A percentile compares a stretch with the other conserved stretches of the same genome.
Conservation (phyloP, 2,888 invertebrate genomes). For the Lepidocyrtinus sp. region DNA sequence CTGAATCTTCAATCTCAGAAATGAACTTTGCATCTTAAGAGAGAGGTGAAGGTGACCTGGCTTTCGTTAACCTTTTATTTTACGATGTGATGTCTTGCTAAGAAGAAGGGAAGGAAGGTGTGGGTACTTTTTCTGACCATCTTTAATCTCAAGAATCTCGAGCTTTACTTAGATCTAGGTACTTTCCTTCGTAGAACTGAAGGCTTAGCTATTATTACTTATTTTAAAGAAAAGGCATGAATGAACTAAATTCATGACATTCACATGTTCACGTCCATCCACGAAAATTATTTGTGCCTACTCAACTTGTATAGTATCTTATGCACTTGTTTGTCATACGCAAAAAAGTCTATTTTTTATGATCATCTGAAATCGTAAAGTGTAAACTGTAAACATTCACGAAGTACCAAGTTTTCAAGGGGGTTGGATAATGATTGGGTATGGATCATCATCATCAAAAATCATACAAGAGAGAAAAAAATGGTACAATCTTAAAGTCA, state of each 20-base stretch:
- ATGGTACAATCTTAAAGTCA: too few species aligned
- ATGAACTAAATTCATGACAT: slow-evolving; percentile 52
- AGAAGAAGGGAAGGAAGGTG: too few species aligned
- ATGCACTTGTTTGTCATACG: slow-evolving; percentile 29
- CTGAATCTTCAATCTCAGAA: too few species aligned
- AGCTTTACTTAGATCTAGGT: background rate
- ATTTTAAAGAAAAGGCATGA: slow-evolving; percentile 44
- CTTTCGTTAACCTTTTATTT: too few species aligned
- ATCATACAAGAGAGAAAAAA: too few species aligned
- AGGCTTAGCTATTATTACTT: slow-evolving; percentile 28
- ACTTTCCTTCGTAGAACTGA: slow-evolving; percentile 22
- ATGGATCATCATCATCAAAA: too few species aligned
- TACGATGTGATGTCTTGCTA: too few species aligned
- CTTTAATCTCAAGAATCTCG: background rate
- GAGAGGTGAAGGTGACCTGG: too few species aligned
- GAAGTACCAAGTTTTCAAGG: background rate
- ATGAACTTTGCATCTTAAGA: background rate
- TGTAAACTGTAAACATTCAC: too few species aligned
- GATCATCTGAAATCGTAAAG: background rate
- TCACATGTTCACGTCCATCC: slow-evolving; percentile 45
- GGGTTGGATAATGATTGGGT: background rate
- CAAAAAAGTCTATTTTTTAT: background rate
- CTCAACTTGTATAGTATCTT: too few species aligned
- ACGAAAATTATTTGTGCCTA: slow-evolving; percentile 45
- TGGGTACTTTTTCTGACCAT: slow-evolving; percentile 25